Base-by-base conservation (phyloP, 2,113 vertebrate genomes). In the Theristicus caerulescens region DNA sequence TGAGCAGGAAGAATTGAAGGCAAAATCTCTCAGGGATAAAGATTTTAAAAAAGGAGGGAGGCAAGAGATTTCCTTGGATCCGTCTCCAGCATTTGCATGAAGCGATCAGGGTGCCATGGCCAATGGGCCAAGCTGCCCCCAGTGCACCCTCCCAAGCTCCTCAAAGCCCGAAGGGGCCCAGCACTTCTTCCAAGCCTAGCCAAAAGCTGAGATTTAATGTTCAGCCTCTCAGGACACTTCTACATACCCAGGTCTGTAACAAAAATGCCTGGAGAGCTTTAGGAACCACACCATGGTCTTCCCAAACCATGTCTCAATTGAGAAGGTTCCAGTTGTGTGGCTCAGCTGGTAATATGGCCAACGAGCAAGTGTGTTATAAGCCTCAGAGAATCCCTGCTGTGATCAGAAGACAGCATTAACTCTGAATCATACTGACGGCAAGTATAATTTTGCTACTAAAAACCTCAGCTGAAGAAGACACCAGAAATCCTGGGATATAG, bases 1-100 rank as follows among this genome's bases (percentile, higher is more conserved):
- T 99, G 98, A 74, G 86, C 62, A 93, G 77, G 93, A 93, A 97
- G 95, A 97, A 96, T 93, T 57, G 36, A 83, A 97, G 93, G 90
- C 66, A 93, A 96, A 94, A 54, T 76, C 87, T 88, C 94, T 94
- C 82, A 96, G 77, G 80, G 66, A 73, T 34, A 47, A 67, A 55
- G 54, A 10, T 17, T 86, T 82, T 9, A 7, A 12, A 44, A 67
- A 82, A 52, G 65, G 52, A 90, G 36, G n/a, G 18, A 79, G 76
- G 49, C 3, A 21, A 80, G 69, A 65, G 16, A 27, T 86, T 83
- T 72, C 47, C 76, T 58, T 66, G 59, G n/a, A 26, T 87, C 11
- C 15, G 18, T 10, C 58, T 74, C 61, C 70, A 93, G 40, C 7
- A 52, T 18, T 44, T 38, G 25, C 40, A 29, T 19, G 62, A 87